Conservation (phyloP, 2,888 invertebrate species). For the Hemithea aestivaria region DNA sequence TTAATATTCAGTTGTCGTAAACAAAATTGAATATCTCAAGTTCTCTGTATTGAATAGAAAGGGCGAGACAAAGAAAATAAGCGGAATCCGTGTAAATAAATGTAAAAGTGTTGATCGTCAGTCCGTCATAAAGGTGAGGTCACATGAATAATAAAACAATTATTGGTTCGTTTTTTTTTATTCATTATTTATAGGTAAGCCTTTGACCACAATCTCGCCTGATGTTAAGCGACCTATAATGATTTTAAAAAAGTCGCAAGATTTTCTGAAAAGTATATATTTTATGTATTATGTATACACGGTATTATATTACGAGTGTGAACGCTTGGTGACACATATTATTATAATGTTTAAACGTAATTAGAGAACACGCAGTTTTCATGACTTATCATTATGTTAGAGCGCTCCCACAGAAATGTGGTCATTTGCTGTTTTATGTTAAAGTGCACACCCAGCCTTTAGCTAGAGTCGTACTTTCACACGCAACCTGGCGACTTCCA, state of each 20-base stretch:
- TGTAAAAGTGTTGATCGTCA: constrained; percentile 13
- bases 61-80: constrained; percentile 40
- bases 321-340: too few species aligned
- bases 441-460: constrained; percentile 17
- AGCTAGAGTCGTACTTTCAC: constrained; percentile 34
- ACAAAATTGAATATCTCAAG: constrained; percentile 35
- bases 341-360: neutral
- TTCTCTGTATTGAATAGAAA: constrained; percentile 33
- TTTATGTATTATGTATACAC: too few species aligned
- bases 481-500: constrained; percentile 37
- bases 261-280: too few species aligned
- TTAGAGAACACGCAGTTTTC: neutral
- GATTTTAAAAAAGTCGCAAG: too few species aligned
- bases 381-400: too few species aligned
- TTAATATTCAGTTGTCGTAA: constrained; percentile 14
- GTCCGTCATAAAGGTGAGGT: constrained; percentile 9
- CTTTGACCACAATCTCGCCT: too few species aligned
- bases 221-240: too few species aligned
- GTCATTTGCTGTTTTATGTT: neutral
- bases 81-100: constrained; percentile 23
- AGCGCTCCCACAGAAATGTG: constrained; percentile 1
- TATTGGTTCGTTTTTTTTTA: neutral
- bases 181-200: too few species aligned
- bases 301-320: too few species aligned
- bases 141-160: constrained; percentile 1